These are phyloP conservation scores for Habrosyne pyritoides DNA, from an alignment of 2,888 invertebrate genomes.

Conservation along the genomic window DNA sequence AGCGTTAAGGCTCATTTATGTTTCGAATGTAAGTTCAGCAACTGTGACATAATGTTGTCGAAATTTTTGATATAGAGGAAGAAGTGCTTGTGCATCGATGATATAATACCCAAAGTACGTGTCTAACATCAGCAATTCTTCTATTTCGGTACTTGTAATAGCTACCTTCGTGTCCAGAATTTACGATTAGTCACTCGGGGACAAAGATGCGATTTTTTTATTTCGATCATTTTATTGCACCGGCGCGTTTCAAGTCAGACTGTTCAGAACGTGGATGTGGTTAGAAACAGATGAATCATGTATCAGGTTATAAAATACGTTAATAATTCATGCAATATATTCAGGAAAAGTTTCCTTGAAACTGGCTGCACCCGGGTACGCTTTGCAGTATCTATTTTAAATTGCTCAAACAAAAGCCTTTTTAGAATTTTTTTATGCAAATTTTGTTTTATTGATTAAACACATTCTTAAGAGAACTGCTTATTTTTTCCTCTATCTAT, in stretches of 20 bases:
- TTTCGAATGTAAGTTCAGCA: slow-evolving; percentile 10
- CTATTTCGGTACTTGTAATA: slow-evolving; percentile 36
- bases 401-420: too few relatives aligned
- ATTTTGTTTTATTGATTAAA: too few relatives aligned
- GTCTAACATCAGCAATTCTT: slow-evolving; percentile 31
- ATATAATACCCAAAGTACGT: slow-evolving; percentile 41
- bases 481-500: too few relatives aligned
- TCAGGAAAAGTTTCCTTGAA: background rate
- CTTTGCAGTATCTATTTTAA: too few relatives aligned
- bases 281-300: slow-evolving; percentile 5
- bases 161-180: slow-evolving; percentile 24
- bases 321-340: background rate
- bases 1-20: slow-evolving; percentile 10
- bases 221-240: slow-evolving; percentile 1
- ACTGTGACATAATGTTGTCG: slow-evolving; percentile 11
- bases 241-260: slow-evolving; percentile 4
- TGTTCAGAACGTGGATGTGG: background rate
- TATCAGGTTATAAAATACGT: background rate
- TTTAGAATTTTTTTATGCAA: too few relatives aligned
- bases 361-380: too few relatives aligned
- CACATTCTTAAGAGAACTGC: too few relatives aligned
- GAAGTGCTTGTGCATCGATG: slow-evolving; percentile 36
- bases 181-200: background rate
- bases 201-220: slow-evolving; percentile 1
- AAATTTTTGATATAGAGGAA: slow-evolving; percentile 45